A percentile compares a stretch with the other conserved stretches of the same genome.
Conservation (phyloP, 2,888 invertebrate species). For the Mythimna loreyi region DNA sequence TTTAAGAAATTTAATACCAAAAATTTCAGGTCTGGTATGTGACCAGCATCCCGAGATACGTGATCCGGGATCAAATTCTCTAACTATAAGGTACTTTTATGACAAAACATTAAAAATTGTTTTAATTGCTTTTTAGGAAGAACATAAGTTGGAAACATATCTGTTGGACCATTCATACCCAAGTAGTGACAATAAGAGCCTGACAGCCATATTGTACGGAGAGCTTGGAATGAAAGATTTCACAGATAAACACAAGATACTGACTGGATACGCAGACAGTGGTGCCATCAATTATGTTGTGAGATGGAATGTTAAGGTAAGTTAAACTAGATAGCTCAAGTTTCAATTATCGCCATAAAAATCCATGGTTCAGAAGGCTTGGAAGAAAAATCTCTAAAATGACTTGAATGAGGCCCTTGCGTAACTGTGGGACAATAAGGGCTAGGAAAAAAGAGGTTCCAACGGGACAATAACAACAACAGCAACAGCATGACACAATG, state of each 20-base stretch:
- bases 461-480: no score
- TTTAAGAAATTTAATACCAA: no score
- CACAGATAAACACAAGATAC: constrained; percentile 93
- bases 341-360: neutral
- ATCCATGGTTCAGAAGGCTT: neutral
- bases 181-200: constrained; percentile 93
- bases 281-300: constrained; percentile 96
- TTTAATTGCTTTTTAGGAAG: constrained; percentile 73
- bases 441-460: no score
- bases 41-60: no score
- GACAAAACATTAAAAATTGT: neutral
- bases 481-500: no score
- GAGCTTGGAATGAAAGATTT: constrained; percentile 96
- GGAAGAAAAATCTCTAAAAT: no score
- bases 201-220: constrained; percentile 96
- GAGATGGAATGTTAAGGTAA: constrained; percentile 96
- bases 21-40: no score
- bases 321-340: neutral
- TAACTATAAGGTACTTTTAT: no score
- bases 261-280: constrained; percentile 92
- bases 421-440: no score
- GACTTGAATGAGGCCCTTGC: no score
- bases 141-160: constrained; percentile 91
- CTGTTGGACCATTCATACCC: constrained; percentile 96
- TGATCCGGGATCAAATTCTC: no score